Conservation (phyloP, 2,888 invertebrate genomes). For the Mythimna impura region DNA sequence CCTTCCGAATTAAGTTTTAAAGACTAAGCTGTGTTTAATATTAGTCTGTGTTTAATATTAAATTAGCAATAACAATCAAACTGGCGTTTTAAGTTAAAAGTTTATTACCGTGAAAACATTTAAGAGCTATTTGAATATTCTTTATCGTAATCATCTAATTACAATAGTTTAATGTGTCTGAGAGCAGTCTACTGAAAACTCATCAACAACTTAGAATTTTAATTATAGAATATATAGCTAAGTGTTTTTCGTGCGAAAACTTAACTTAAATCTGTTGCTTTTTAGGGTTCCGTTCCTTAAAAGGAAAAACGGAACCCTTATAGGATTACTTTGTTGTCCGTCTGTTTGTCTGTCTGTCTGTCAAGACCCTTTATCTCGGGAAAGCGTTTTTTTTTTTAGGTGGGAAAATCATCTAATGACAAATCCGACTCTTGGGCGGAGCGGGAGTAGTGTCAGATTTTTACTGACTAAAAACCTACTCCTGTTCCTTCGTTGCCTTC, state of each 20-base stretch:
- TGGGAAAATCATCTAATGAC: too few species aligned
- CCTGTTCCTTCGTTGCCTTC: too few species aligned
- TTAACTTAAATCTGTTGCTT: too few species aligned
- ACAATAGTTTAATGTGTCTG: not conserved
- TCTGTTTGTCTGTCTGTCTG: too few species aligned
- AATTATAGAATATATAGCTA: not conserved
- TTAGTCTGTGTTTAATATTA: not conserved
- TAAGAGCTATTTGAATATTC: slow-evolving; percentile 26
- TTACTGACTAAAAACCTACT: too few species aligned
- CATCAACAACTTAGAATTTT: not conserved
- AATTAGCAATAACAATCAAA: slow-evolving; percentile 15
- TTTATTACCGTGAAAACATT: slow-evolving; percentile 53
- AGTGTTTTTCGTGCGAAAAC: not conserved
- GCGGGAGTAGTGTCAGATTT: too few species aligned
- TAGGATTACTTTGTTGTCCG: too few species aligned
- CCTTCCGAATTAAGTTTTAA: not conserved
- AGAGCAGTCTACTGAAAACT: slow-evolving; percentile 21
- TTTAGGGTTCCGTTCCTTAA: too few species aligned
- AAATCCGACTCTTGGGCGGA: too few species aligned
- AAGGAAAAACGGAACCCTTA: too few species aligned
- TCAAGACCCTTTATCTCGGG: too few species aligned
- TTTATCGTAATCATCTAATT: slow-evolving; percentile 4
- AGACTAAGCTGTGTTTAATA: not conserved
- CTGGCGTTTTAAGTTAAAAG: slow-evolving; percentile 21
- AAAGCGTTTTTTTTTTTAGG: too few species aligned